Evolutionary conservation across 2,797 vertebrate genomes (phyloP), one percentile per base, ranked within the genome.

Genomic region (Picus viridis): DNA sequence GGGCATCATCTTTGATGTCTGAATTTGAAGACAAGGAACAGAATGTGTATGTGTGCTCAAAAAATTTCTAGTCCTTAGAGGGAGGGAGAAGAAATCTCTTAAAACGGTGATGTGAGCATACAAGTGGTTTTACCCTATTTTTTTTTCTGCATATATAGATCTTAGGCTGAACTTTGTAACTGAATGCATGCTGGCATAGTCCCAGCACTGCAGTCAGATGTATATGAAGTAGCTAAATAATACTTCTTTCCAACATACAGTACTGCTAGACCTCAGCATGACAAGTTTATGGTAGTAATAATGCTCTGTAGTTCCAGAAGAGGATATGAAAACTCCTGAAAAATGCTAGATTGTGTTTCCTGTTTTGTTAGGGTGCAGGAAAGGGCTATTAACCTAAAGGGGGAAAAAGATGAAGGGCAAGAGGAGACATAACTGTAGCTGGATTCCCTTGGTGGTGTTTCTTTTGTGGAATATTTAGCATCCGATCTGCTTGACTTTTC

Each of bases 171-270:
- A 71, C 45, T 88, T 49, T 89, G 56, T 94, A 74, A 53, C 58
- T 80, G 83, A 71, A 39, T 89, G 89, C 90, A 84, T 93, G 80
- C 87, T 96, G 96, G 94, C 91, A 72, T 43, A 29, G 26, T 36
- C 71, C 91, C 95, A 95, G 16, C 51, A 6, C 89, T 95, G 94
- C 94, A 91, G 95, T 72, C 85, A 91, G 85, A 91, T 94, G 87
- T 86, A 30, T 84, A 71, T 36, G 67, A 81, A 89, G 70, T 65
- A 76, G 87, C 77, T 83, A 94, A 89, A 67, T 78, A 78, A 19
- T 61, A 16, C 30, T 51, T 10, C 30, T 87, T 78, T 78, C 20
- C 70, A 82, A 10, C 41, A 19, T 36, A 19, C 27, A 26, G 64
- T 67, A 34, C 92, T 92, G 80, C 78, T 89, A 77, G 71, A 77